Percentiles rank a stretch among this genome's conserved stretches.
Conservation (phyloP, 1,140 invertebrate species). For the Pseudomyrmex cubaensis region DNA sequence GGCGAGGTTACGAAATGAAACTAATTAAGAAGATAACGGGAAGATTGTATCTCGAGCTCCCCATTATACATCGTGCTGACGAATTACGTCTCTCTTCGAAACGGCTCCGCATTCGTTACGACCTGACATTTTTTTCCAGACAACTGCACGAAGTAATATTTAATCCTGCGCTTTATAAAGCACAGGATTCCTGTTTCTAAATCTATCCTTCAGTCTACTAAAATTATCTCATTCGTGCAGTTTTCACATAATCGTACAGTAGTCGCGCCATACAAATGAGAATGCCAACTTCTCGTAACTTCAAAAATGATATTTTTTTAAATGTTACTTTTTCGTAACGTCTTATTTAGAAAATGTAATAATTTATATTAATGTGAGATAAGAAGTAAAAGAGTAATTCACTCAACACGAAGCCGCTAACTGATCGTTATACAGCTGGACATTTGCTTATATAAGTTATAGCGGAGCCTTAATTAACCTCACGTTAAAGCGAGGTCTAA, state of each 20-base stretch:
- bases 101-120: conserved; percentile 40
- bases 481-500: conserved; percentile 52
- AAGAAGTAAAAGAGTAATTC: too few species aligned
- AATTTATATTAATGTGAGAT: too few species aligned
- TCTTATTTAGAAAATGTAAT: not conserved
- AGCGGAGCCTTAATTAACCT: conserved; percentile 67
- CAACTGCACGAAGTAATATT: conserved; percentile 15
- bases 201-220: conserved; percentile 11
- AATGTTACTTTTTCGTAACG: not conserved
- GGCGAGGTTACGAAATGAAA: conserved; percentile 75
- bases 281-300: not conserved
- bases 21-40: conserved; percentile 80
- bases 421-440: conserved; percentile 7
- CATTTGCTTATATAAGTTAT: conserved; percentile 49
- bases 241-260: not conserved
- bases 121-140: conserved; percentile 23
- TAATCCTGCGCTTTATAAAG: conserved; percentile 38
- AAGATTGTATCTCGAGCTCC: conserved; percentile 68
- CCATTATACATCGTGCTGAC: conserved; percentile 66
- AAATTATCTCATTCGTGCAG: not conserved
- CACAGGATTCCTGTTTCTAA: not conserved
- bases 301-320: not conserved
- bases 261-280: not conserved
- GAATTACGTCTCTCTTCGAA: conserved; percentile 56
- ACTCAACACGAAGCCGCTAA: conserved; percentile 18